Conservation (phyloP, 1,140 invertebrate genomes). For the honey bee (Apis mellifera) region DNA sequence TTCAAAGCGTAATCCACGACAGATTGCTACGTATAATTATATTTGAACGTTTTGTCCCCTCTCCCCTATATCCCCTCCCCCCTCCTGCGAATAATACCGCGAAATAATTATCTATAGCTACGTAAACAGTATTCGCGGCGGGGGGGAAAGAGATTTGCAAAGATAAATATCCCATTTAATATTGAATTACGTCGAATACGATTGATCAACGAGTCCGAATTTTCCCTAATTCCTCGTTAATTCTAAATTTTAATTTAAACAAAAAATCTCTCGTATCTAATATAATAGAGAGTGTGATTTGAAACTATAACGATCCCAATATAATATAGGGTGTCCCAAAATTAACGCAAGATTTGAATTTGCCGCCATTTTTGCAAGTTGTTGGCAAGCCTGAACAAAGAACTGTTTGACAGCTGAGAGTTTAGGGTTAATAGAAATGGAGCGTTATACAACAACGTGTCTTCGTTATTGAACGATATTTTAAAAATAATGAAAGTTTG, state of each 20-base stretch:
- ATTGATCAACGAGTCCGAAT: not conserved
- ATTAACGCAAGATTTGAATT: too few species aligned
- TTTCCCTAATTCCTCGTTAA: not conserved
- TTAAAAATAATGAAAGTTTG: too few species aligned
- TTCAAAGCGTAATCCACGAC: slow-evolving; percentile 1
- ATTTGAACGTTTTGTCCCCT: not conserved
- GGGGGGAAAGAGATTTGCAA: not conserved
- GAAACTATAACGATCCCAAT: too few species aligned
- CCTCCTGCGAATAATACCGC: not conserved
- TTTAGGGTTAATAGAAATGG: too few species aligned
- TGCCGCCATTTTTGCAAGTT: too few species aligned
- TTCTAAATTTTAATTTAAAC: not conserved
- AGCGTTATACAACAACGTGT: too few species aligned
- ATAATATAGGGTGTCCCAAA: too few species aligned
- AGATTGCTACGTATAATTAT: slow-evolving; percentile 14
- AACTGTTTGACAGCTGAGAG: too few species aligned
- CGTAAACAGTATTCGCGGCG: not conserved
- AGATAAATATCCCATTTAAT: not conserved
- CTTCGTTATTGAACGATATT: too few species aligned
- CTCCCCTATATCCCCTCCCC: too few species aligned
- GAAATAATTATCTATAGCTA: not conserved
- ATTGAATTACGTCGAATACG: not conserved
- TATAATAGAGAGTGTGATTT: too few species aligned
- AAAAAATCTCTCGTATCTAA: not conserved
- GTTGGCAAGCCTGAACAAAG: too few species aligned